Base-by-base conservation (phyloP, 2,888 invertebrate species). In the Muscina levida region DNA sequence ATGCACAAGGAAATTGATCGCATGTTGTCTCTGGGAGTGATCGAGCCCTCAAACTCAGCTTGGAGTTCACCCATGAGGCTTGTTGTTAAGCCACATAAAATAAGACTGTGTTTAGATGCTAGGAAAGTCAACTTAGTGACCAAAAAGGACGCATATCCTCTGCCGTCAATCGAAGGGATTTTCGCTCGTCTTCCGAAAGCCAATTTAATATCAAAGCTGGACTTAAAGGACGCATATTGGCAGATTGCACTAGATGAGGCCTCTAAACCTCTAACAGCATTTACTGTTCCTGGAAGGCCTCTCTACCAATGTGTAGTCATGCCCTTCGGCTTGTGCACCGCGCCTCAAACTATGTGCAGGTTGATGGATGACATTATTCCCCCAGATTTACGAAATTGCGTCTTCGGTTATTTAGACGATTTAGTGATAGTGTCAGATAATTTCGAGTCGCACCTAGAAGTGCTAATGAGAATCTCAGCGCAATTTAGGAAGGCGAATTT, bases 141-240 rank as follows among this genome's bases (percentile, higher is more conserved):
- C n/a, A n/a, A n/a, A n/a, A n/a, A n/a, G n/a, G n/a, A n/a, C n/a
- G n/a, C n/a, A n/a, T n/a, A n/a, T n/a, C n/a, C n/a, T n/a, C n/a
- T n/a, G n/a, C n/a, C n/a, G n/a, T n/a, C n/a, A n/a, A n/a, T n/a
- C n/a, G n/a, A n/a, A n/a, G n/a, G n/a, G n/a, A n/a, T n/a, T n/a
- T n/a, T n/a, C 2, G 15, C 17, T 4, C 46, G 67, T 15, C 26
- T 51, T 26, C 67, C 17, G 0, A 24, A 79, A 24, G 76, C 74
- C 1, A 44, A 77, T 19, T 39, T 72, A n/a, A 80, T 82, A 10
- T 53, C 76, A 8, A 76, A 78, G 10, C n/a, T 82, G 1, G 80
- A 79, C 82, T 77, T 77, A 67, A 83, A 42, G 78, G 77, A 19
- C n/a, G n/a, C n/a, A n/a, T n/a, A n/a, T n/a, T n/a, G n/a, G n/a